Base-by-base conservation (phyloP, 53 echinoderm and acorn worm genomes). In the Echinometra lucunter region DNA sequence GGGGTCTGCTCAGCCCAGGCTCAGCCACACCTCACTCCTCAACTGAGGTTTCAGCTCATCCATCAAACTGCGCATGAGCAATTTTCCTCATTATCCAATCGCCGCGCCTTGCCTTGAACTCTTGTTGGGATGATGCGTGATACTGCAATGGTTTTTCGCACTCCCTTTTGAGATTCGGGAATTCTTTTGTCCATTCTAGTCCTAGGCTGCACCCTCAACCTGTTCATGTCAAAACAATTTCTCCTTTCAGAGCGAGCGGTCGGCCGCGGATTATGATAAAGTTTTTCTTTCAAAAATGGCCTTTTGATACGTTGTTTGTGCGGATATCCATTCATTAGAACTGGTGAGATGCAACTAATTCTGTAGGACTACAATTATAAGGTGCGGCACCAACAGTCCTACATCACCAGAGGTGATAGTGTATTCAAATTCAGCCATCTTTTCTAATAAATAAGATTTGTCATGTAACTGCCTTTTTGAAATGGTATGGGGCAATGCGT, bases 181-280 rank as follows among this genome's bases (percentile, higher is more conserved):
- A 78, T 38, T 23, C 78, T 78, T 78, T 38, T 78, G 78, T 78
- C 38, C 5, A 30, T 12, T 34, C 35, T 34, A 72, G 8, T 72
- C 72, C 32, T 10, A 72, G 0, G 78, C 78, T 78, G 78, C 78
- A 78, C 78, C 78, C 78, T 78, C 78, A 19, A 19, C 78, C 42
- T 78, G 42, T 2, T 78, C 78, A 75, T 78, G 78, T 42, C 78
- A 38, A 78, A 78, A 75, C 19, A 75, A 75, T 38, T 38, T 75
- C 38, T 38, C 21, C 17, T 78, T 78, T 78, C 78, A 78, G 78
- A 78, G 78, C 42, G 78, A 78, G 40, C 42, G 15, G 42, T 78
- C 78, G 21, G 40, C 75, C 75, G 19, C 18, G 37, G 8, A 6
- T 38, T 37, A 37, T 75, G 70, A 70, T 34, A 13, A 30, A 28